Evolutionary conservation across 2,113 vertebrate species (phyloP).

Genomic region (Mobula birostris): DNA sequence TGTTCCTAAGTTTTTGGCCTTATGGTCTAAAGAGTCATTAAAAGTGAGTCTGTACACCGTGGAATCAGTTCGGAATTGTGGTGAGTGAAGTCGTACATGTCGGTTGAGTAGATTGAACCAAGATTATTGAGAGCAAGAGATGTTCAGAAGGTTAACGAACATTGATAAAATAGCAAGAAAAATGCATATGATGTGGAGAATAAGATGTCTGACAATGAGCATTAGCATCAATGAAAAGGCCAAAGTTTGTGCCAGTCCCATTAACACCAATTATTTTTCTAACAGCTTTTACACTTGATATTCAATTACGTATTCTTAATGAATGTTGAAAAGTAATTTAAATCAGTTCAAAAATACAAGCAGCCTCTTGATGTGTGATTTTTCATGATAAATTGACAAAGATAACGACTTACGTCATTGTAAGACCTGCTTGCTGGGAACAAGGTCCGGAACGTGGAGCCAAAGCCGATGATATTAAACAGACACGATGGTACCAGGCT

Average conservation of each 20-base stretch:
- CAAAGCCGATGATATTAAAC: slow-evolving; percentile 84
- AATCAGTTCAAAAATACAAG: background rate
- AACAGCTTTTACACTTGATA: background rate
- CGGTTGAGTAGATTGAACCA: background rate
- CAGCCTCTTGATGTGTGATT: background rate
- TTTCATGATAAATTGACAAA: background rate
- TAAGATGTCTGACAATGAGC: background rate
- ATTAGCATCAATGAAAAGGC: background rate
- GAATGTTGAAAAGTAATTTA: background rate
- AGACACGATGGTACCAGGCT: slow-evolving; percentile 79
- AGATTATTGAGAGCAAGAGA: background rate
- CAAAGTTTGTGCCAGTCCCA: background rate
- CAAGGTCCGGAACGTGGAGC: slow-evolving; percentile 77
- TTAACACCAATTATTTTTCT: background rate
- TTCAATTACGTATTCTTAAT: background rate
- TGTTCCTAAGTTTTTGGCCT: no score
- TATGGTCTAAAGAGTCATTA: no score
- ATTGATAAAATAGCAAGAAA: background rate
- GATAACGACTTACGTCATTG: slow-evolving; percentile 65
- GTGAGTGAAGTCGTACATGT: no score
- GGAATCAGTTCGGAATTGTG: no score
- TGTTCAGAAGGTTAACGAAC: background rate
- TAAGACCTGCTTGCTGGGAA: slow-evolving; percentile 80
- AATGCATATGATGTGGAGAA: background rate
- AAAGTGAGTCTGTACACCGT: no score